Evolutionary conservation across 2,888 invertebrate species (phyloP), one percentile per base, ranked within the genome.

Genomic region (Tridacna crocea): DNA sequence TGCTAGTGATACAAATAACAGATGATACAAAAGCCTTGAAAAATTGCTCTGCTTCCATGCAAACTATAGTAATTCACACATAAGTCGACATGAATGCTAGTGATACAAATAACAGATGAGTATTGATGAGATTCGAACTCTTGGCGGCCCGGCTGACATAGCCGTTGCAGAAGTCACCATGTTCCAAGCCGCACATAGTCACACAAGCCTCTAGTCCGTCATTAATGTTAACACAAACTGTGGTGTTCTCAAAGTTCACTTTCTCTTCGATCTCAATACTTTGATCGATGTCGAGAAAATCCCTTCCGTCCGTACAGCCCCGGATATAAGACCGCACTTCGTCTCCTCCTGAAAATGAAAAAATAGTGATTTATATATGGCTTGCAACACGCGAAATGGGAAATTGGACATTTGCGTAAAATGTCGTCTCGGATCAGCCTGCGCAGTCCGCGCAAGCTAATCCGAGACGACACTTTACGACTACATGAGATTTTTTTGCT

Each of bases 121-220:
- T 2, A 36, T 36, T 8, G 36, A 36, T 36, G 36, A 36, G 36
- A 36, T 4, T 47, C 46, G 46, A 47, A 8, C 68, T 17, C 27
- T n/a, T 47, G n/a, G 68, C 47, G n/a, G 68, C 47, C 13, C 22
- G 47, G n/a, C 68, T 68, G n/a, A 68, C 68, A 47, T 68, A 68
- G 58, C 86, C 86, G 47, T 86, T 86, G 75, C 86, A 86, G 51
- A 86, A 79, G 68, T 68, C 68, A 0, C 68, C 68, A 47, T 68
- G 47, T 55, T 73, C 73, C 24, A 51, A 0, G 6, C 65, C 66
- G 61, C 86, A 86, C 11, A 86, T 27, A 6, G 80, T 81, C 0
- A 86, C 76, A 76, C 86, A 86, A 3, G 74, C 79, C 4, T 76
- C n/a, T 26, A 76, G 77, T 13, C 86, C 86, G 15, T 74, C 73